Evolutionary conservation across 37 sponge, comb jelly and placozoan species (phyloP).

Genomic region (Hexactinellida sp.): DNA sequence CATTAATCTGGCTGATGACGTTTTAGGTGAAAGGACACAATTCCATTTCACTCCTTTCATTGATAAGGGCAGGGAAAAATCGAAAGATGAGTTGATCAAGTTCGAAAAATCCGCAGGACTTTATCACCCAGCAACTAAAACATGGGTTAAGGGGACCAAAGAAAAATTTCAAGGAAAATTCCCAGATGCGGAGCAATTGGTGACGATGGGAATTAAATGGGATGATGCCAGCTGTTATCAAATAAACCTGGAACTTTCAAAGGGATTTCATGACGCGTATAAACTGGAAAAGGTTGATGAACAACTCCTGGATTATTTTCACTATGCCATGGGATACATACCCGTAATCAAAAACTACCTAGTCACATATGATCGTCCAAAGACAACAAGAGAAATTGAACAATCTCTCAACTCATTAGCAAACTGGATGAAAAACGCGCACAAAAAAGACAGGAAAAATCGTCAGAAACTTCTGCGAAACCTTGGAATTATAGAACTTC

Average conservation of each 20-base stretch:
- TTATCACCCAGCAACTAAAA: conserved; percentile 21
- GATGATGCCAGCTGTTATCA: conserved; percentile 1
- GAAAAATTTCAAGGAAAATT: too few species aligned
- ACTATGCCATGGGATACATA: conserved; percentile 47
- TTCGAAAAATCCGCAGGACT: too few species aligned
- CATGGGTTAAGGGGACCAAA: conserved; percentile 34
- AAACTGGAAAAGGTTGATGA: conserved; percentile 32
- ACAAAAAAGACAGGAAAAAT: conserved; percentile 19
- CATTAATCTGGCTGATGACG: neutral
- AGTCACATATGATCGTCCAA: neutral
- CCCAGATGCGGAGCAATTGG: too few species aligned
- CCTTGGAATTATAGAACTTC: conserved; percentile 25
- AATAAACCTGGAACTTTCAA: neutral
- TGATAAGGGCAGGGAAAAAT: too few species aligned
- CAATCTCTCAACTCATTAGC: neutral
- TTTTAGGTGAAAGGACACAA: neutral
- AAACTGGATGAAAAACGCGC: neutral
- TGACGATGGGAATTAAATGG: too few species aligned
- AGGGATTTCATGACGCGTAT: conserved; percentile 18
- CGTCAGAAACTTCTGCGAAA: conserved; percentile 54
- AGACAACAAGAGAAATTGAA: neutral
- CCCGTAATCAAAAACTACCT: conserved; percentile 38
- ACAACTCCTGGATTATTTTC: conserved; percentile 47
- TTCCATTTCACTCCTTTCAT: neutral
- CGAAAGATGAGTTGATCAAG: conserved; percentile 1